A percentile compares a stretch with the other conserved stretches of the same genome.
phyloP scores from a whole-genome alignment of 2,797 vertebrate species.

The Pseudochromis fuscus region DNA sequence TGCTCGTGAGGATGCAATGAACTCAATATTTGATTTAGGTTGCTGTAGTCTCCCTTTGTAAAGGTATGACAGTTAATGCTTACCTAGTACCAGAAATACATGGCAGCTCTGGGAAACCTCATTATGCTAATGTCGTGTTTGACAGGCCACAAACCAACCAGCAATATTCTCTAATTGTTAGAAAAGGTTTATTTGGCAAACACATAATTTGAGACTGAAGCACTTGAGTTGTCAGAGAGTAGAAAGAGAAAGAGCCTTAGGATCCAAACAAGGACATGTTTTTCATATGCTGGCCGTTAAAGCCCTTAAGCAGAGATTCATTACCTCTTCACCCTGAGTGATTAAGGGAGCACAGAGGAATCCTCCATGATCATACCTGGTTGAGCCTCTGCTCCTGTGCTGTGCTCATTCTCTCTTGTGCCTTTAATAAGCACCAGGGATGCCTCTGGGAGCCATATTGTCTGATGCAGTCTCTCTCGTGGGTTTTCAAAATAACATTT shows the following conservation, averaged over 20 bases:
- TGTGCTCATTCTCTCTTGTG: conserved; percentile 38
- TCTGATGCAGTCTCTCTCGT: conserved; percentile 48
- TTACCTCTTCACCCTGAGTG: conserved; percentile 32
- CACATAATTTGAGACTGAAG: conserved; percentile 19
- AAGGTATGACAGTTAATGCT: conserved; percentile 11
- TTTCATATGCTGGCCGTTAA: conserved; percentile 30
- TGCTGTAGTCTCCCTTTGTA: conserved; percentile 9
- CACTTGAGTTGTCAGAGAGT: conserved; percentile 23
- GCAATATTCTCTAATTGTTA: conserved; percentile 24
- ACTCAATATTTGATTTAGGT: no score
- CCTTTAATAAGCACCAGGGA: conserved; percentile 36
- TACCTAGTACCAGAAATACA: conserved; percentile 28
- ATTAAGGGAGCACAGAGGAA: conserved; percentile 31
- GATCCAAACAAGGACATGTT: background rate
- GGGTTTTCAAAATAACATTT: conserved; percentile 64
- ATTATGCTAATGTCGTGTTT: conserved; percentile 31
- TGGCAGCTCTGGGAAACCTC: conserved; percentile 27
- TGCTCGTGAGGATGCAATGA: conserved; percentile 13
- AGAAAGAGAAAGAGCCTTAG: background rate
- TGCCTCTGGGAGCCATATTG: conserved; percentile 41
- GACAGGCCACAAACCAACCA: conserved; percentile 20
- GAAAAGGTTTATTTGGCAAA: conserved; percentile 18
- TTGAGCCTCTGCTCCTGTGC: conserved; percentile 22
- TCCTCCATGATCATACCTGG: conserved; percentile 22
- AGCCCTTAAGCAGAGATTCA: conserved; percentile 28